Evolutionary conservation across 1,140 invertebrate species (phyloP), one percentile per base, ranked within the genome.

Genomic region (Apis laboriosa): DNA sequence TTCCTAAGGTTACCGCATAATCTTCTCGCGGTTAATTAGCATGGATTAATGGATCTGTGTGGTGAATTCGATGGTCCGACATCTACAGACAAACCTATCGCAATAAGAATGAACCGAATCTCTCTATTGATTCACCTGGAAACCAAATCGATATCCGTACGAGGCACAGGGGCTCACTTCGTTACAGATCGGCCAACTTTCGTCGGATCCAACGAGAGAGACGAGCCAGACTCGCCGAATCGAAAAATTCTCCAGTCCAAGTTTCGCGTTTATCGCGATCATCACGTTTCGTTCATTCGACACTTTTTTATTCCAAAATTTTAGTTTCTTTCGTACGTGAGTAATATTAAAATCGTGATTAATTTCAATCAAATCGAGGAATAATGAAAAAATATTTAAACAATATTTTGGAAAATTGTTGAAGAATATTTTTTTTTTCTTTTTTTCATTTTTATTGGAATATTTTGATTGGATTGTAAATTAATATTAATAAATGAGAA

Each of bases 61-160:
- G 24, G 76, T 53, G 72, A 74, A 70, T 85, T 82, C 64, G 67
- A 12, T 79, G 64, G 64, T 51, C 58, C 58, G 63, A 28, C n/a
- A 21, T 73, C 13, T 70, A 86, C 60, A 58, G 19, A 34, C 15
- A 43, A 73, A 86, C 63, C 51, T 49, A 75, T 87, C 24, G 49
- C 21, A 88, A 87, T 84, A 88, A 89, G 85, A 82, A 86, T 90
- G 87, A 91, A 84, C 80, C 84, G 88, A 92, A 90, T 90, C 80
- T 92, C 78, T 92, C 79, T 92, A 92, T 93, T 93, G 91, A 92
- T 93, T 93, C 76, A 87, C 81, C 74, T 83, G 88, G 90, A 91
- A 92, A 90, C 90, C 87, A 85, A 92, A 93, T 93, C 92, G 88
- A 93, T 93, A 93, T 89, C 88, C 90, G 92, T 92, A 87, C 92